phyloP scores from a whole-genome alignment of 2,797 vertebrate genomes.

The Notolabrus celidotus region DNA sequence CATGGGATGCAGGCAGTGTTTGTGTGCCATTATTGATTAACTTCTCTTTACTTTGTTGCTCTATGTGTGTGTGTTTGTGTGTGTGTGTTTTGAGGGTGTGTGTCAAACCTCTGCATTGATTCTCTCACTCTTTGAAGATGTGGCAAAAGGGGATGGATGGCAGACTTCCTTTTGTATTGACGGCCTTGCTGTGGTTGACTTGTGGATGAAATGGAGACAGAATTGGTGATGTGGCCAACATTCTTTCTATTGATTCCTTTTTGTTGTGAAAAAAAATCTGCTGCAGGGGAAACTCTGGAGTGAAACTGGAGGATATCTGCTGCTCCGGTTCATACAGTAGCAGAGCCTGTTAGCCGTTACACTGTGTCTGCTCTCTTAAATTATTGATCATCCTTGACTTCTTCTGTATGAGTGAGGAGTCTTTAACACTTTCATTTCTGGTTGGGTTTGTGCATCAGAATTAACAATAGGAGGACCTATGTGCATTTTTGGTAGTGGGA shows the following conservation, averaged over 20 bases:
- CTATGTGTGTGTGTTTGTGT: slow-evolving; percentile 14
- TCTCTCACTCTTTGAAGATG: slow-evolving; percentile 73
- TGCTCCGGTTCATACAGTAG: slow-evolving; percentile 29
- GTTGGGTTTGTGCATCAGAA: background rate
- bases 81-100: background rate
- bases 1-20: slow-evolving; percentile 48
- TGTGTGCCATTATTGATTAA: slow-evolving; percentile 56
- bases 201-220: slow-evolving; percentile 76
- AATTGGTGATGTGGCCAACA: slow-evolving; percentile 67
- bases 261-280: slow-evolving; percentile 60
- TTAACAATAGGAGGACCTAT: background rate
- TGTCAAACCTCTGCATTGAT: slow-evolving; percentile 69
- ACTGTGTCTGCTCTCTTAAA: slow-evolving; percentile 50
- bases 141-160: slow-evolving; percentile 63
- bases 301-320: slow-evolving; percentile 45
- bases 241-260: slow-evolving; percentile 68
- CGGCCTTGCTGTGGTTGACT: slow-evolving; percentile 69
- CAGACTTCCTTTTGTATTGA: slow-evolving; percentile 75
- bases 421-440: slow-evolving; percentile 44
- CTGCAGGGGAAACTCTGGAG: slow-evolving; percentile 42
- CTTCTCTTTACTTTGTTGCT: slow-evolving; percentile 34
- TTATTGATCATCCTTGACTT: slow-evolving; percentile 68
- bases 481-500: background rate
- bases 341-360: slow-evolving; percentile 33
- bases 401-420: slow-evolving; percentile 44